A percentile compares a stretch with the other conserved stretches of the same genome.
phyloP scores from a whole-genome alignment of 1,140 invertebrate genomes.

The Pseudachorutes palmiensis region DNA sequence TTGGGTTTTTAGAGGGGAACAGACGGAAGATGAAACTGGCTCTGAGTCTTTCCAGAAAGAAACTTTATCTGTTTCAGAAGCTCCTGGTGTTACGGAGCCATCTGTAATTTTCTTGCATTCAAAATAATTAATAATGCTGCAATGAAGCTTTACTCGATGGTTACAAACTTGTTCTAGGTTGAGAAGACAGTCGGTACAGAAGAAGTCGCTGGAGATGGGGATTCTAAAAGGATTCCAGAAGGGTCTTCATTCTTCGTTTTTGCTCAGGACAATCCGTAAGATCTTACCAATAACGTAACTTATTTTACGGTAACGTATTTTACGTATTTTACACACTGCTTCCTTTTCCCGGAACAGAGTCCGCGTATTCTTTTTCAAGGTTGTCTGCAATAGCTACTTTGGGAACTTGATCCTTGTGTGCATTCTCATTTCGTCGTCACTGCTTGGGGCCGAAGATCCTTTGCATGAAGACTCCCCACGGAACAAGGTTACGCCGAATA shows the following conservation, averaged over 20 bases:
- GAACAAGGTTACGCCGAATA: conserved; percentile 52
- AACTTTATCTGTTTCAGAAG: no score
- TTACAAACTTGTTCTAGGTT: no score
- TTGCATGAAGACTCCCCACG: conserved; percentile 56
- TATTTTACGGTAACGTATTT: conserved; percentile 4
- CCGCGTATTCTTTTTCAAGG: conserved; percentile 44
- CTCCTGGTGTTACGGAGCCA: no score
- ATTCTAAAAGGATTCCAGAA: conserved; percentile 1
- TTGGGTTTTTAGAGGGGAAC: no score
- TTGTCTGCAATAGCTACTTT: conserved; percentile 49
- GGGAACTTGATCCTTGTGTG: conserved; percentile 54
- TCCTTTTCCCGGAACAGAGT: no score
- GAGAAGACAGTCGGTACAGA: background rate
- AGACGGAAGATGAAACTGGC: no score
- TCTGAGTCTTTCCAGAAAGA: no score
- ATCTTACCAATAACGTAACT: conserved; percentile 39
- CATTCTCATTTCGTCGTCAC: conserved; percentile 51
- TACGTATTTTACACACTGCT: no score
- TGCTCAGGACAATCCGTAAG: background rate
- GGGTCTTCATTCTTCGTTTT: background rate
- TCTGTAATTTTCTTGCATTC: no score
- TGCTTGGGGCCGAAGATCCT: conserved; percentile 58
- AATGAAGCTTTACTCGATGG: no score
- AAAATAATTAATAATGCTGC: no score
- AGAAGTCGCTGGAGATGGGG: background rate